Percentiles rank a stretch among this genome's conserved stretches.
Evolutionary conservation across 2,113 vertebrate species (phyloP).

Genomic region (Craseonycteris thonglongyai): DNA sequence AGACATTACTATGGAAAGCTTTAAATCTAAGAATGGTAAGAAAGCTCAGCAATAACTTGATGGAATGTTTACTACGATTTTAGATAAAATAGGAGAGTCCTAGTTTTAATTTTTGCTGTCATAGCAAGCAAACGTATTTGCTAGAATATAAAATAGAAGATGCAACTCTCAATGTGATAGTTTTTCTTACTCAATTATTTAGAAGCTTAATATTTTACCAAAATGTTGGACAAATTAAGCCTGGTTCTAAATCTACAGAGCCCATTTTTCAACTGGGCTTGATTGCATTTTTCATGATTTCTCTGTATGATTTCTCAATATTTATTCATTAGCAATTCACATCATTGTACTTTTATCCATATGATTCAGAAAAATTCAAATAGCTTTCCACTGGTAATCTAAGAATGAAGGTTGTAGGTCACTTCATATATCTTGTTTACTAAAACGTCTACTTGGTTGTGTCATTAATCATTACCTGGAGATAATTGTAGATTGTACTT

Average conservation of each 20-base stretch:
- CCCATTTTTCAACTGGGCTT: background rate
- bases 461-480: background rate
- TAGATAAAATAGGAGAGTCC: background rate
- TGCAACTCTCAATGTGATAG: background rate
- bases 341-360: background rate
- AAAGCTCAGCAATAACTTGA: background rate
- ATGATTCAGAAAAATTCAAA: background rate
- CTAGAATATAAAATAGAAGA: constrained; percentile 15
- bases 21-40: background rate
- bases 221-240: background rate
- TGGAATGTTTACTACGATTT: background rate
- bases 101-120: background rate
- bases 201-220: constrained; percentile 24
- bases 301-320: background rate
- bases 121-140: background rate
- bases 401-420: background rate
- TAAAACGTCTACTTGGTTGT: background rate
- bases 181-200: constrained; percentile 35
- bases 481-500: background rate
- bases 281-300: background rate
- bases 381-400: background rate
- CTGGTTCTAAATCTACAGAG: background rate
- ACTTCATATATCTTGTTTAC: background rate
- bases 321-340: background rate
- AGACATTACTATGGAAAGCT: background rate